A percentile compares a stretch with the other conserved stretches of the same genome.
Conservation (phyloP, 2,888 invertebrate species). For the Cheilosia soror region DNA sequence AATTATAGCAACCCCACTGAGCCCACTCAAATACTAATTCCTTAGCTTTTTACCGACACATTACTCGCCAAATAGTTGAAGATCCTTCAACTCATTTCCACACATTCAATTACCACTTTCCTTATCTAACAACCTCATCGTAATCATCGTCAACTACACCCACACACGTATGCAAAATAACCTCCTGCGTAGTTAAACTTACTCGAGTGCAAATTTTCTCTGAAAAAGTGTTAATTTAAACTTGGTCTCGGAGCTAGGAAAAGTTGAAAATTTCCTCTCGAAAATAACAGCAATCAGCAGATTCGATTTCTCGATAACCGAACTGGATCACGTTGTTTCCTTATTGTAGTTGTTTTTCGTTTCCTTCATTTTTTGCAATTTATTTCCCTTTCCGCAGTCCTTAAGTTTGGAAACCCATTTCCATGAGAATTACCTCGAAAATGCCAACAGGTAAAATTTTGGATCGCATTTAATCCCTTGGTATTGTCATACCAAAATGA, state of each 20-base stretch:
- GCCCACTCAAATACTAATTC: not conserved
- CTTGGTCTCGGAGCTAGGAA: not conserved
- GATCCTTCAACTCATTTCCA: not conserved
- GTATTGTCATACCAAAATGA: not conserved
- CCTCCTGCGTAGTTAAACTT: conserved; percentile 8
- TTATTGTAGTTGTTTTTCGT: not conserved
- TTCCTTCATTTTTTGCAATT: conserved; percentile 9
- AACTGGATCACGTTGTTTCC: conserved; percentile 9
- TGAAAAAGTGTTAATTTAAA: conserved; percentile 43
- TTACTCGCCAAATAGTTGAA: conserved; percentile 7
- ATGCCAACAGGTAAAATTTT: conserved; percentile 40
- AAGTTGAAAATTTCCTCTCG: conserved; percentile 1
- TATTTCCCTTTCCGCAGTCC: not conserved
- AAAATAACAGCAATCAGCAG: conserved; percentile 22
- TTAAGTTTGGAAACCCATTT: conserved; percentile 3
- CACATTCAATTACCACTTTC: conserved; percentile 6
- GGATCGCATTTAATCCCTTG: conserved; percentile 34
- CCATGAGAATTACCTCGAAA: conserved; percentile 9
- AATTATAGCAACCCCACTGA: too few species aligned
- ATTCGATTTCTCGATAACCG: conserved; percentile 47
- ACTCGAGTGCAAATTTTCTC: conserved; percentile 3
- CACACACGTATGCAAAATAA: not conserved
- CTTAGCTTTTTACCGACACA: not conserved
- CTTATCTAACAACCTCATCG: not conserved
- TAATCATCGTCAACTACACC: too few species aligned